A percentile compares a stretch with the other conserved stretches of the same genome.
Evolutionary conservation across 2,888 invertebrate genomes (phyloP).

Genomic region (Periphyllus acericola): DNA sequence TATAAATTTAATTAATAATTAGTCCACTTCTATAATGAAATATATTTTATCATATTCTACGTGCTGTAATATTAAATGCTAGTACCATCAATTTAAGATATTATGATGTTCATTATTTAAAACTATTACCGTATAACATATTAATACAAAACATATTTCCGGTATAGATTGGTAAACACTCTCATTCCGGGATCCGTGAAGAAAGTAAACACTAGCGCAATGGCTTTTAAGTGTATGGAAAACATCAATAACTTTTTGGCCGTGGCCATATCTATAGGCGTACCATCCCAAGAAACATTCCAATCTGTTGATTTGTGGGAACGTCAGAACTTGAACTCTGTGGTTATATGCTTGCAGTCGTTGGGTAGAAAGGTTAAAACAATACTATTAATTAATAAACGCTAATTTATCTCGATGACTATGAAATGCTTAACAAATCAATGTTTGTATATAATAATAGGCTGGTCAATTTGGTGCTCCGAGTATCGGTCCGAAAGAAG

Average conservation of each 20-base stretch:
- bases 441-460: slow-evolving; percentile 69
- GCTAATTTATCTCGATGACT: neutral
- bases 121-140: too few species aligned
- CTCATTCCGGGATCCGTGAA: slow-evolving; percentile 88
- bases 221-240: slow-evolving; percentile 99
- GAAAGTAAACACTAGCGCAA: slow-evolving; percentile 88
- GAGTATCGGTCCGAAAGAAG: slow-evolving; percentile 94
- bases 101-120: too few species aligned
- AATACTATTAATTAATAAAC: neutral
- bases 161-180: slow-evolving; percentile 81
- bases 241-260: slow-evolving; percentile 95
- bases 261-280: slow-evolving; percentile 85
- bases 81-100: too few species aligned
- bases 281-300: slow-evolving; percentile 94
- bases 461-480: slow-evolving; percentile 85
- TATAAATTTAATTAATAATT: too few species aligned
- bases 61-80: too few species aligned
- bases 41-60: too few species aligned
- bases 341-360: slow-evolving; percentile 93
- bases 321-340: slow-evolving; percentile 93
- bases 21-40: too few species aligned
- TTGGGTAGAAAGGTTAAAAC: slow-evolving; percentile 87
- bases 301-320: slow-evolving; percentile 98
- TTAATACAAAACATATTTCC: slow-evolving; percentile 19
- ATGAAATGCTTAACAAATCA: neutral